These are phyloP conservation scores for Tachyglossus aculeatus DNA, from an alignment of 2,797 vertebrate genomes.

Conservation along the genomic window DNA sequence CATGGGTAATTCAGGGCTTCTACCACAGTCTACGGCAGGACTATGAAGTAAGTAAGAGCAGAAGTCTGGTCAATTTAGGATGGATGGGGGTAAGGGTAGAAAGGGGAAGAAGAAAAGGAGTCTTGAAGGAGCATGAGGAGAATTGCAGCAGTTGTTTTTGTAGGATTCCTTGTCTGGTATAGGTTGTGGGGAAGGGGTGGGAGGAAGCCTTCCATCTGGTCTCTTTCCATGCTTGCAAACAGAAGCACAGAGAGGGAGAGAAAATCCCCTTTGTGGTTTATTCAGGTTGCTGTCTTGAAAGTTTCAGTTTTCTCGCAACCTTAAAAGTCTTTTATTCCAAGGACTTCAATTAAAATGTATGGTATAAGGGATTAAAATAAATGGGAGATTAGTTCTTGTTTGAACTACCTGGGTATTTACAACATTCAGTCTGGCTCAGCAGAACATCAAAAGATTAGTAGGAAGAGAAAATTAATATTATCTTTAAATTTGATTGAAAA, in stretches of 20 bases:
- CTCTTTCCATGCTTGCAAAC: too few species aligned
- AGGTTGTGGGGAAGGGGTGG: too few species aligned
- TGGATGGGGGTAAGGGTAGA: too few species aligned
- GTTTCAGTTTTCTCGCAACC: neutral
- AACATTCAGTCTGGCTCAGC: neutral
- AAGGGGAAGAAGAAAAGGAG: too few species aligned
- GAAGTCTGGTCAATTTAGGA: too few species aligned
- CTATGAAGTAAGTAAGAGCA: too few species aligned
- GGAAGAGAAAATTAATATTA: neutral
- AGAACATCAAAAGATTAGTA: neutral
- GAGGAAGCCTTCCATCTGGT: too few species aligned
- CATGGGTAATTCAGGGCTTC: too few species aligned
- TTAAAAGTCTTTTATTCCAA: neutral
- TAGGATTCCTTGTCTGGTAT: too few species aligned
- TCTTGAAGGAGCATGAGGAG: too few species aligned
- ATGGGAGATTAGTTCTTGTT: neutral
- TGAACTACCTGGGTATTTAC: neutral
- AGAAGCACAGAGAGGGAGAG: neutral
- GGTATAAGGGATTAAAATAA: slow-evolving; percentile 1
- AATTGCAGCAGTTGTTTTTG: too few species aligned
- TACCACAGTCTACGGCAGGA: too few species aligned
- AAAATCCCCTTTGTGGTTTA: neutral
- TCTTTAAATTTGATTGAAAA: neutral
- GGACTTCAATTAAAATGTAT: neutral
- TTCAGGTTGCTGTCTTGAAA: neutral